Evolutionary conservation across 2,888 invertebrate genomes (phyloP).

Genomic region (Melangyna quadrimaculata): DNA sequence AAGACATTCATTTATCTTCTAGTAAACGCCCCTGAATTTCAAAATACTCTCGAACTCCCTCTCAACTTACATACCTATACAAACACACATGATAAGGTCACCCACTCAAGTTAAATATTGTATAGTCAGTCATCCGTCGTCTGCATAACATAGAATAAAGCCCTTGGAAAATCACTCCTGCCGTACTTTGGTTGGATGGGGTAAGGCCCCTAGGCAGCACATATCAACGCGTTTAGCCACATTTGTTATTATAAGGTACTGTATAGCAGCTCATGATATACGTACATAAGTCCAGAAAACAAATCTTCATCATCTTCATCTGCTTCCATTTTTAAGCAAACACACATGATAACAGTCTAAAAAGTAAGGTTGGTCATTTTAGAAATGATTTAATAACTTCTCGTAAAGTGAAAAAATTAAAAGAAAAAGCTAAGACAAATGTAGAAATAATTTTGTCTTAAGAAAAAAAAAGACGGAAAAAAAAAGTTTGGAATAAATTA

Average conservation of each 20-base stretch:
- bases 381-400: not conserved
- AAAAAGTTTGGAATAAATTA: too few species aligned
- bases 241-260: not conserved
- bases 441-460: too few species aligned
- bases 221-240: not conserved
- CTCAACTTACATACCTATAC: slow-evolving; percentile 17
- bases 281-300: not conserved
- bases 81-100: slow-evolving; percentile 46
- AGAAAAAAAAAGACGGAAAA: too few species aligned
- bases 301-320: slow-evolving; percentile 3
- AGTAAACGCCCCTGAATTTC: slow-evolving; percentile 53
- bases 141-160: not conserved
- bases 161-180: not conserved
- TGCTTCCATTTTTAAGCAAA: not conserved
- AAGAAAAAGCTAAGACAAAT: too few species aligned
- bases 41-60: not conserved
- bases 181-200: too few species aligned
- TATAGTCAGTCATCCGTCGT: not conserved
- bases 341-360: not conserved
- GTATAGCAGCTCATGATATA: not conserved
- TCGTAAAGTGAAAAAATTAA: not conserved
- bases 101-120: slow-evolving; percentile 12
- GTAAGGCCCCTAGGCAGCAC: not conserved
- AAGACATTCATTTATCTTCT: slow-evolving; percentile 63
- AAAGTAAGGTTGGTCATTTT: not conserved